Evolutionary conservation across 2,888 invertebrate species (phyloP), one percentile per base, ranked within the genome.

Genomic region (Eupeodes latifasciatus): DNA sequence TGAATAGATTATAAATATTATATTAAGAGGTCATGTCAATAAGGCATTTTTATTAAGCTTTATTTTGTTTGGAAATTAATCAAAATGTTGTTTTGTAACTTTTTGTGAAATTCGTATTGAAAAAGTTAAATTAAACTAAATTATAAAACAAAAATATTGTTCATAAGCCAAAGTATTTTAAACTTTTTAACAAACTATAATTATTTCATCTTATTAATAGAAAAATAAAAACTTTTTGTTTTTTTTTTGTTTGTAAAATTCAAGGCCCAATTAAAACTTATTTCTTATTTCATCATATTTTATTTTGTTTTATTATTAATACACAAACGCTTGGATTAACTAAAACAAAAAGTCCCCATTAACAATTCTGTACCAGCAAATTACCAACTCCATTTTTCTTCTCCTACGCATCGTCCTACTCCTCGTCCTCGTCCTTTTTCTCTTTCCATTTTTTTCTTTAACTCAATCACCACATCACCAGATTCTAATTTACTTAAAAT

Each of bases 401-500:
- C 5, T 40, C 9, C 40, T 27, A 27, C 3, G 2, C 27, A 27
- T 3, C 27, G 27, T 27, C 27, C 27, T 27, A 27, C 27, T 3
- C 27, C 27, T 27, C 27, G 27, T 3, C 27, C 27, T 27, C 2
- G 27, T 40, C 40, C 40, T 40, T 4, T 40, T 40, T 19, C 7
- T 55, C n/a, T 27, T 9, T 3, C 34, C 51, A 19, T 19, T 49
- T 27, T 27, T 36, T 67, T 53, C 49, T 27, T 64, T 64, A 66
- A 66, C 66, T 66, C 66, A 66, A 66, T 66, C 66, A 66, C 66
- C 67, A 75, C 62, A 66, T 62, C 51, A 71, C 76, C 66, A 47
- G 69, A 69, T 77, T 75, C 72, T 85, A 81, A 85, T 85, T 81
- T 85, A 85, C 81, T 81, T 77, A 81, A 62, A 85, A 81, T 81